Evolutionary conservation across 37 sponge, comb jelly and placozoan species (phyloP), one percentile per base, ranked within the genome.

Genomic region (Halichondria panicea): DNA sequence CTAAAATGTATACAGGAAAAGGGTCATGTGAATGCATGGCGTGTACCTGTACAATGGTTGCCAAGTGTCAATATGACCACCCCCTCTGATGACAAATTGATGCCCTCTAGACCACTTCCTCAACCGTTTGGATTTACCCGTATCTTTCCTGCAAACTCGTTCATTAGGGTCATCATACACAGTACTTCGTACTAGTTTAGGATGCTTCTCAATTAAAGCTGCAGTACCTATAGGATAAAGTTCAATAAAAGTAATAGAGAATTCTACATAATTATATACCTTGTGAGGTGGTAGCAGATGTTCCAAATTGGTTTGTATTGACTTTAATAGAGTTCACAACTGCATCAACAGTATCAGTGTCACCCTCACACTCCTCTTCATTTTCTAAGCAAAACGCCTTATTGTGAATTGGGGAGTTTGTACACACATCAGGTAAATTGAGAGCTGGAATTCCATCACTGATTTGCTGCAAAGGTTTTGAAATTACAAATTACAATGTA

Each of bases 401-500:
- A 54, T 75, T 68, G 39, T 41, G 36, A 59, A 43, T 25, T 40
- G 75, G 83, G 15, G 74, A 24, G 42, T 18, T 33, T 12, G 83
- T 56, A 45, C 83, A 82, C 11, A 82, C 48, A 66, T 67, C 75
- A 1, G 83, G 83, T 9, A 82, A 59, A 30, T 72, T 59, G 3
- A 82, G 33, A 36, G 46, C 54, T 15, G 83, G 83, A 27, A 82
- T 73, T 19, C 58, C 75, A n/a, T 36, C n/a, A 19, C 73, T 75
- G 34, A 46, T 21, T 4, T 82, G 50, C 83, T 82, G 48, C 28
- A 65, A 21, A 21, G 46, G 28, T 63, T 3, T 50, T 30, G 48
- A 31, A 77, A 12, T 25, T 61, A 8, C 12, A 43, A 31, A 28
- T 15, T 62, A 15, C 30, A 52, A 18, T 50, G 41, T 50, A 7